These are phyloP conservation scores for Eilema caniola DNA, from an alignment of 2,888 invertebrate genomes.

Conservation along the genomic window DNA sequence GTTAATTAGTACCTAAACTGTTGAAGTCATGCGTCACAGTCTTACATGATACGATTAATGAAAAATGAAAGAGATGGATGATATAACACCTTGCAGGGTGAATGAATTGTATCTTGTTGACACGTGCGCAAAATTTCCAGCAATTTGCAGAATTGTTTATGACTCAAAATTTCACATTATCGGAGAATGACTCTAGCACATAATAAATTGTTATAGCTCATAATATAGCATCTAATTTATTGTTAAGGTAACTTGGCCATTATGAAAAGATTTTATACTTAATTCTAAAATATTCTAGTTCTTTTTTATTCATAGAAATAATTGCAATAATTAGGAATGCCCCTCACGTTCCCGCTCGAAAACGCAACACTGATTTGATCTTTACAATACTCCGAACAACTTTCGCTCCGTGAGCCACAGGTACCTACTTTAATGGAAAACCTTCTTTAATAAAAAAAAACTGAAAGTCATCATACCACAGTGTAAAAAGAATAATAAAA, in stretches of 20 bases:
- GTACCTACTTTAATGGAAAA: neutral
- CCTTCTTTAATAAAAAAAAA: neutral
- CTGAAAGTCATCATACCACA: neutral
- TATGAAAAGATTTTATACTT: neutral
- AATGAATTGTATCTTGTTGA: slow-evolving; percentile 70
- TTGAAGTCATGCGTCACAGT: slow-evolving; percentile 72
- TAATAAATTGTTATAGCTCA: neutral
- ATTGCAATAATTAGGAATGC: slow-evolving; percentile 15
- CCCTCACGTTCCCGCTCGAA: slow-evolving; percentile 21
- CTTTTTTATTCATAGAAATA: slow-evolving; percentile 10
- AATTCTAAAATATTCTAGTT: neutral
- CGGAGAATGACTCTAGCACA: neutral
- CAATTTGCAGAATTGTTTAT: slow-evolving; percentile 21
- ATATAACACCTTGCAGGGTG: slow-evolving; percentile 61
- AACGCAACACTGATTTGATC: slow-evolving; percentile 20
- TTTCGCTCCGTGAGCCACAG: slow-evolving; percentile 15
- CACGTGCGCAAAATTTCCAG: slow-evolving; percentile 57
- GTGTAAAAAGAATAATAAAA: neutral
- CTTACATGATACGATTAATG: slow-evolving; percentile 57
- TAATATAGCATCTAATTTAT: neutral
- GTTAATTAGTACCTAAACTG: slow-evolving; percentile 74
- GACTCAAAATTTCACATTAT: neutral
- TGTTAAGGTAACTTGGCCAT: neutral
- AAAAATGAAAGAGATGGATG: slow-evolving; percentile 62
- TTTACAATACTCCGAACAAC: slow-evolving; percentile 19